A percentile compares a stretch with the other conserved stretches of the same genome.
phyloP scores from a whole-genome alignment of 1,140 invertebrate species.

The Alviniconcha marisindica region DNA sequence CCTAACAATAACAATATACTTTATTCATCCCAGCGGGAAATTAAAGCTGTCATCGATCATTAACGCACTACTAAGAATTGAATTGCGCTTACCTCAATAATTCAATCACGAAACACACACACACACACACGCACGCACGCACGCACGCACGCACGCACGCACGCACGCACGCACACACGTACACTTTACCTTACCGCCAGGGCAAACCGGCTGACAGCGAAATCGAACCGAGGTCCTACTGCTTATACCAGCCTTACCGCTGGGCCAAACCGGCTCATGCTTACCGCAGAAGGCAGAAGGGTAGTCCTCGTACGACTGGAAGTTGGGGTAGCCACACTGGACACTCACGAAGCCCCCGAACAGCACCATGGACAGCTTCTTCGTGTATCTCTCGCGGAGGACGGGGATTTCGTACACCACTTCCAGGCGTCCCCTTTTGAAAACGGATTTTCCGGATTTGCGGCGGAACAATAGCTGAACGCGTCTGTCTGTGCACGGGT shows the following conservation, averaged over 20 bases:
- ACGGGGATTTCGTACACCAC: too few species aligned
- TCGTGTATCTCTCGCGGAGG: too few species aligned
- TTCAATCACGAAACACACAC: neutral
- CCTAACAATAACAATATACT: neutral
- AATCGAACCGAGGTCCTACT: neutral
- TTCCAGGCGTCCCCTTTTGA: too few species aligned
- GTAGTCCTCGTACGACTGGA: neutral
- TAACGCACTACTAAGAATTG: neutral
- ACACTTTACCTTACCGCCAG: neutral
- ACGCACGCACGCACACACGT: conserved; percentile 10
- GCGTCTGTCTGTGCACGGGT: too few species aligned
- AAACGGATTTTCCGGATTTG: too few species aligned
- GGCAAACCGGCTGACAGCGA: neutral
- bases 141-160: neutral
- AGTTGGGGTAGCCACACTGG: neutral
- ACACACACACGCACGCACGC: conserved; percentile 9
- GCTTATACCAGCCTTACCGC: neutral
- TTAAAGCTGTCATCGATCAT: neutral
- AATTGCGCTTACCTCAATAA: neutral
- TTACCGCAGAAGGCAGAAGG: neutral
- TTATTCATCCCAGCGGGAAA: neutral
- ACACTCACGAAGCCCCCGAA: neutral
- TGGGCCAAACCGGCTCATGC: too few species aligned
- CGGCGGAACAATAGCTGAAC: too few species aligned
- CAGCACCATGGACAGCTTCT: too few species aligned